These are phyloP conservation scores for Caenorhabditis sinica DNA, from an alignment of 2,888 invertebrate genomes.

Conservation along the genomic window DNA sequence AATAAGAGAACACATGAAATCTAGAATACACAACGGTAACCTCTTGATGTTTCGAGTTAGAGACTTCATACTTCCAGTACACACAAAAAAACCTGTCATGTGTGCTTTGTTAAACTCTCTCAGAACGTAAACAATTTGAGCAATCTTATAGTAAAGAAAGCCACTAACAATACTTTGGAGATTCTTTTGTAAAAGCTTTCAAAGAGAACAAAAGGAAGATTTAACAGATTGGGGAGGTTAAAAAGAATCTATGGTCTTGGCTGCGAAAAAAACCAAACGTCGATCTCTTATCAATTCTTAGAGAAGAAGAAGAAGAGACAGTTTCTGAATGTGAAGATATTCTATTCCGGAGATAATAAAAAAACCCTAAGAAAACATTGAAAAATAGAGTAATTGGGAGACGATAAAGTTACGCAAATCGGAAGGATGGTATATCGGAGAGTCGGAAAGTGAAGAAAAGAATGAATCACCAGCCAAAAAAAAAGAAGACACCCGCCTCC, in stretches of 20 bases:
- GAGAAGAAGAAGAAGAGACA: neutral
- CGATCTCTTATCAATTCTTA: neutral
- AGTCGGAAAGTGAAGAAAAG: constrained; percentile 8
- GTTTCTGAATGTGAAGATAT: neutral
- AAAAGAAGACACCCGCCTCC: constrained; percentile 16
- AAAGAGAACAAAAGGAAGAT: neutral
- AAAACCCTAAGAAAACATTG: neutral
- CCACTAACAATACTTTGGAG: neutral
- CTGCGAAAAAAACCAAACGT: neutral
- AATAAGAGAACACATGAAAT: constrained; percentile 9
- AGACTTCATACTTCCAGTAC: neutral
- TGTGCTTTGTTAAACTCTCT: constrained; percentile 10
- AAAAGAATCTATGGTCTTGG: too few relatives aligned
- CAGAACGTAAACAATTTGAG: constrained; percentile 8
- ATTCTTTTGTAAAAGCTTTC: neutral
- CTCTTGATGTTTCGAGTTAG: constrained; percentile 22
- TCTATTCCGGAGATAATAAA: neutral
- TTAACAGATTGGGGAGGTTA: neutral
- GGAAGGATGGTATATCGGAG: constrained; percentile 5
- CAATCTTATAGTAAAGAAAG: neutral
- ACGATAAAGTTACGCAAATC: constrained; percentile 17
- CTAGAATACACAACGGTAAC: constrained; percentile 12
- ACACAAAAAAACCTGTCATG: constrained; percentile 36
- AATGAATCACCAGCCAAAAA: constrained; percentile 22
- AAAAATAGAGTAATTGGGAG: neutral